Evolutionary conservation across 2,797 vertebrate genomes (phyloP).

Genomic region (Lepus townsendii): DNA sequence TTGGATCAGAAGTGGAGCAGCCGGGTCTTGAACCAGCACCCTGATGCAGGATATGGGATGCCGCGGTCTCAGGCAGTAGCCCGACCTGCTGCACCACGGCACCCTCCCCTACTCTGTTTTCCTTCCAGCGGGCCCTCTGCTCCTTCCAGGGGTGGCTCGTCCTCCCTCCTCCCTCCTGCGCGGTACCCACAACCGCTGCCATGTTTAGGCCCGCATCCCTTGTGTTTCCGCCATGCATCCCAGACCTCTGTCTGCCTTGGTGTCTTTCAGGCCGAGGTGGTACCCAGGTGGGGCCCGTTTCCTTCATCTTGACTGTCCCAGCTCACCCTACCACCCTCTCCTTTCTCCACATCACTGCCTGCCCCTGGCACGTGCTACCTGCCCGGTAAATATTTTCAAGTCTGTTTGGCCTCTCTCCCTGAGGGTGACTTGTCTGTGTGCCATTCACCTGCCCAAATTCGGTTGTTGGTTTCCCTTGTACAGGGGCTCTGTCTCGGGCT

Average conservation of each 20-base stretch:
- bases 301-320: neutral
- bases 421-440: conserved; percentile 1
- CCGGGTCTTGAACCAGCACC: no score
- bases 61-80: no score
- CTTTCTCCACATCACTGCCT: conserved; percentile 40
- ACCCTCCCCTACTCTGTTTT: no score
- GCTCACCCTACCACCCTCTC: neutral
- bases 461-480: neutral
- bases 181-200: neutral
- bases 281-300: neutral
- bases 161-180: accelerated
- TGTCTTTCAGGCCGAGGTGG: neutral
- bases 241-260: neutral
- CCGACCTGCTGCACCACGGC: no score
- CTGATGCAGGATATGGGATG: no score
- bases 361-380: neutral
- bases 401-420: neutral
- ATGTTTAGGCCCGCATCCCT: neutral
- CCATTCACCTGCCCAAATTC: neutral
- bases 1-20: no score
- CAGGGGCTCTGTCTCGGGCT: neutral
- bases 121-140: neutral
- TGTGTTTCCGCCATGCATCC: neutral
- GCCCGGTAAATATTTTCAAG: neutral
- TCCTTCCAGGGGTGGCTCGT: neutral